A percentile compares a stretch with the other conserved stretches of the same genome.
Conservation (phyloP, 2,888 invertebrate species). For the Ceramica pisi region DNA sequence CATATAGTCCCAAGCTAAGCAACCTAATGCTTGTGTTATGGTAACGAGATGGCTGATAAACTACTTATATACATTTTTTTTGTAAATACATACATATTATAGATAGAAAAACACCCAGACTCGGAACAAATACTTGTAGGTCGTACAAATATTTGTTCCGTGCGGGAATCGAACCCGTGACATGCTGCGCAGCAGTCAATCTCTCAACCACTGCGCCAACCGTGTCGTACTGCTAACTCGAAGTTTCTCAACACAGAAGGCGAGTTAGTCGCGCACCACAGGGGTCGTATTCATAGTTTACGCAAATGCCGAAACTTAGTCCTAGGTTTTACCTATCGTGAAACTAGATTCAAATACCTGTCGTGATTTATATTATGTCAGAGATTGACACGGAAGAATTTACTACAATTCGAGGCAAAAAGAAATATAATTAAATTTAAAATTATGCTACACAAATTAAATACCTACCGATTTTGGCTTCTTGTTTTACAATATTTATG, state of each 20-base stretch:
- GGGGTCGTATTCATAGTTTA: slow-evolving; percentile 48
- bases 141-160: too few relatives aligned
- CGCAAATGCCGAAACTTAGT: slow-evolving; percentile 32
- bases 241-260: slow-evolving; percentile 14
- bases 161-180: too few relatives aligned
- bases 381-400: slow-evolving; percentile 3
- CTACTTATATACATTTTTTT: too few relatives aligned
- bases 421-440: not conserved
- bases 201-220: too few relatives aligned
- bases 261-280: slow-evolving; percentile 22
- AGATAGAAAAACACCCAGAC: too few relatives aligned
- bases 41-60: too few relatives aligned
- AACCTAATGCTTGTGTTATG: too few relatives aligned
- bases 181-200: too few relatives aligned
- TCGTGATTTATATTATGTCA: slow-evolving; percentile 20
- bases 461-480: not conserved
- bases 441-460: not conserved
- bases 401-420: not conserved
- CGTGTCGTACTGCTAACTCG: not conserved
- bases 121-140: too few relatives aligned
- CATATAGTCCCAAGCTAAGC: too few relatives aligned
- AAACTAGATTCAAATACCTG: slow-evolving; percentile 16
- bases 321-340: slow-evolving; percentile 12
- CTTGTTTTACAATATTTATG: slow-evolving; percentile 1
- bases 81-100: too few relatives aligned